Conservation (phyloP, 2,797 vertebrate genomes). For the Euthynnus affinis region DNA sequence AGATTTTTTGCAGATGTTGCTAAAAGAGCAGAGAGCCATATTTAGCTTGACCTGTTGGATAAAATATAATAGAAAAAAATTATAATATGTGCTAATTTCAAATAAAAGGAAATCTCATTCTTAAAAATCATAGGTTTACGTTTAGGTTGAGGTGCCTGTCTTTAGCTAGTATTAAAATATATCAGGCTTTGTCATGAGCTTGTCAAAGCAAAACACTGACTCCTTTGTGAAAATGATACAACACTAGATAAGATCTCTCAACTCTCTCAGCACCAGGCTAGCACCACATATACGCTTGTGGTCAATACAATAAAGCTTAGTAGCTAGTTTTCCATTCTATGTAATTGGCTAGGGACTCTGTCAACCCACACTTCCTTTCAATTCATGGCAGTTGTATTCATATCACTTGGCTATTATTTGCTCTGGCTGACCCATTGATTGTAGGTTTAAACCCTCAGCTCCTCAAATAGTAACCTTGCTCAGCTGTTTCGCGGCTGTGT, state of each 20-base stretch:
- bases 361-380: constrained; percentile 82
- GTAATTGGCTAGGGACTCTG: constrained; percentile 79
- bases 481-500: constrained; percentile 83
- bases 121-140: constrained; percentile 17
- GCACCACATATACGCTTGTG: constrained; percentile 61
- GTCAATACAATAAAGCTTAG: constrained; percentile 84
- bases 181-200: constrained; percentile 49
- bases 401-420: constrained; percentile 85
- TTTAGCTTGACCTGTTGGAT: constrained; percentile 33
- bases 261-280: constrained; percentile 68
- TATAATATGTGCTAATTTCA: not conserved
- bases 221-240: constrained; percentile 75
- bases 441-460: constrained; percentile 78
- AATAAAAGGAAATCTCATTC: constrained; percentile 41
- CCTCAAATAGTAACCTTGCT: constrained; percentile 81
- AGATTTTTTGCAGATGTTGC: constrained; percentile 33
- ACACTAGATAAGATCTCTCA: constrained; percentile 77
- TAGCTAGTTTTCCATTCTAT: constrained; percentile 74
- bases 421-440: constrained; percentile 83
- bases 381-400: constrained; percentile 84
- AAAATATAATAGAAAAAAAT: constrained; percentile 16
- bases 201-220: constrained; percentile 60
- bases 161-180: constrained; percentile 47
- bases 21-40: constrained; percentile 22
- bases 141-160: constrained; percentile 55